Conservation (phyloP, 2,888 invertebrate species). For the Apoderus coryli region DNA sequence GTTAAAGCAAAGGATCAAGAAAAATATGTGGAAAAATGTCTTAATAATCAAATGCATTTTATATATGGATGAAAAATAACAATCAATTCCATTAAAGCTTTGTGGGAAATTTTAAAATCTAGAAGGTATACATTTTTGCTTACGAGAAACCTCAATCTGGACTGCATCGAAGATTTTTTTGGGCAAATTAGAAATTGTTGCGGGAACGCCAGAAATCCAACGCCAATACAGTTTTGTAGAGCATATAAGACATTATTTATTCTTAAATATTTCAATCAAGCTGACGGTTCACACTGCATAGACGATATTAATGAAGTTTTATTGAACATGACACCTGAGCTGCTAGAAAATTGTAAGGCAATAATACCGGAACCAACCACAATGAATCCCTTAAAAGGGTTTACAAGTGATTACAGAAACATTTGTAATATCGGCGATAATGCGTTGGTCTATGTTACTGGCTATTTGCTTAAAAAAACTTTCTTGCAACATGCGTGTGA, state of each 20-base stretch:
- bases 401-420: too few species aligned
- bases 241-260: conserved; percentile 17
- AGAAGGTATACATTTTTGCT: conserved; percentile 1
- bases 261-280: conserved; percentile 9
- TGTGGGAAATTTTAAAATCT: conserved; percentile 4
- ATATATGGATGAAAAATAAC: conserved; percentile 5
- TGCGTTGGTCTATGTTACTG: conserved; percentile 6
- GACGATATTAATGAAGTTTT: conserved; percentile 15
- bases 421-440: too few species aligned
- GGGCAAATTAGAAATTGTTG: conserved; percentile 14
- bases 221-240: conserved; percentile 14
- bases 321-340: conserved; percentile 10
- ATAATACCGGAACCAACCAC: too few species aligned
- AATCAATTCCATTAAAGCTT: conserved; percentile 1
- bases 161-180: conserved; percentile 15
- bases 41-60: conserved; percentile 1
- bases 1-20: not conserved
- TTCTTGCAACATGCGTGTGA: conserved; percentile 8
- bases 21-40: not conserved
- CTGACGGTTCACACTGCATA: conserved; percentile 13
- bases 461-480: conserved; percentile 7
- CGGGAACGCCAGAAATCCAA: too few species aligned
- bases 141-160: conserved; percentile 4
- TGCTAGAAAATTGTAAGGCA: not conserved
- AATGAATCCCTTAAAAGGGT: too few species aligned